Conservation (phyloP, 2,888 invertebrate genomes). For the Masnerella sp. region DNA sequence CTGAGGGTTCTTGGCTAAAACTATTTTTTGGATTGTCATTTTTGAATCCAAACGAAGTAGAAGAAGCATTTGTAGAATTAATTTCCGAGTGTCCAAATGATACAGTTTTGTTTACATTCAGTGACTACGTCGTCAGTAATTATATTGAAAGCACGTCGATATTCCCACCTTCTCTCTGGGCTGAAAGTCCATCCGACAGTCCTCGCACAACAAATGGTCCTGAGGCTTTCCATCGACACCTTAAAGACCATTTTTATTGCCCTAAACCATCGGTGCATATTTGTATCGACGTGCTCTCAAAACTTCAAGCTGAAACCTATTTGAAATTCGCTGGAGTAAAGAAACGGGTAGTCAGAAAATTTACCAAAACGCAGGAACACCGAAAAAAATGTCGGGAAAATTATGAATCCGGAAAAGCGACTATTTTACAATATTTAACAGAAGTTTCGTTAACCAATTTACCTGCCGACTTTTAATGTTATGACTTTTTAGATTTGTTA, state of each 20-base stretch:
- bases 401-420: too few species aligned
- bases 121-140: not conserved
- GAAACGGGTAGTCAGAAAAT: too few species aligned
- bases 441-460: too few species aligned
- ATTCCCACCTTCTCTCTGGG: conserved; percentile 1
- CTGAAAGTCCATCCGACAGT: not conserved
- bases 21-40: conserved; percentile 12
- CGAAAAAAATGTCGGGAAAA: too few species aligned
- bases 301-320: conserved; percentile 10
- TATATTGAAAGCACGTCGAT: not conserved
- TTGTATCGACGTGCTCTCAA: too few species aligned
- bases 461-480: too few species aligned
- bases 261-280: conserved; percentile 5
- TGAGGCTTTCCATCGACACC: conserved; percentile 17
- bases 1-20: conserved; percentile 7
- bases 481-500: too few species aligned
- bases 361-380: too few species aligned
- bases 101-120: not conserved
- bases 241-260: conserved; percentile 18
- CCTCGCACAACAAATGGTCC: conserved; percentile 20
- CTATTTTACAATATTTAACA: too few species aligned
- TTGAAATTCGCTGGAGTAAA: conserved; percentile 6
- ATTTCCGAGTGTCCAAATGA: conserved; percentile 9
- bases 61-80: conserved; percentile 6
- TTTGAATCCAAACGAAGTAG: conserved; percentile 1